These are phyloP conservation scores for Drosophila merina DNA, from an alignment of 2,888 invertebrate species.

Conservation along the genomic window DNA sequence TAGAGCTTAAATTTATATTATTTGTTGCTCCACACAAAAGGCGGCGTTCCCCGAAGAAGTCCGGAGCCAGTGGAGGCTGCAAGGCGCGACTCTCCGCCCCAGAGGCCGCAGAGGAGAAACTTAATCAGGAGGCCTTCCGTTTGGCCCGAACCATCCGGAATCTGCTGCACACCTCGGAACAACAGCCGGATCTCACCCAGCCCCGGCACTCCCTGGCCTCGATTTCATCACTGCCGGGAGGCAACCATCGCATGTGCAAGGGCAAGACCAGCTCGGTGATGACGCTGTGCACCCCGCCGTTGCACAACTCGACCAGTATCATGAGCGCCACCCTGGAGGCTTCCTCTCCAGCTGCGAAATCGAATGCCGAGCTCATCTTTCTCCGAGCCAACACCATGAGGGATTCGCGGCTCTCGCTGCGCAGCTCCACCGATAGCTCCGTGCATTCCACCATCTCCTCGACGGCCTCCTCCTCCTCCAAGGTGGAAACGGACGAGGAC, in stretches of 20 bases:
- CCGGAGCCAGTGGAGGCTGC: constrained; percentile 84
- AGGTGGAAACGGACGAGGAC: constrained; percentile 83
- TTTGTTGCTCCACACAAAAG: constrained; percentile 42
- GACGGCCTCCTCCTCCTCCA: constrained; percentile 79
- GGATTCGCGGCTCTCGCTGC: constrained; percentile 83
- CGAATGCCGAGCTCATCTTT: constrained; percentile 79
- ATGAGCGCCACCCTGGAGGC: constrained; percentile 45
- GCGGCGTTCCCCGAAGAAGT: constrained; percentile 84
- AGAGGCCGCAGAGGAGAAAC: constrained; percentile 87
- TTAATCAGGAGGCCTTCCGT: constrained; percentile 88
- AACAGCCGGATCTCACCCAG: constrained; percentile 85
- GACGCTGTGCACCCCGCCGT: constrained; percentile 52
- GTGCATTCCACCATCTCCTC: constrained; percentile 83
- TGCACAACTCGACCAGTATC: constrained; percentile 69
- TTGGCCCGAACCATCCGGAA: constrained; percentile 88
- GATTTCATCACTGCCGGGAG: constrained; percentile 39
- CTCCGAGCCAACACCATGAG: constrained; percentile 82
- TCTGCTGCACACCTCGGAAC: constrained; percentile 86
- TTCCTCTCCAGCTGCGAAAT: constrained; percentile 24
- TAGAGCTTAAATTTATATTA: no score
- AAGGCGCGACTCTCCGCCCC: constrained; percentile 86
- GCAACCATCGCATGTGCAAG: constrained; percentile 63
- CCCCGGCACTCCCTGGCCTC: constrained; percentile 44
- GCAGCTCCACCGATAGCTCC: constrained; percentile 83
- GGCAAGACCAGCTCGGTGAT: constrained; percentile 55